Conservation (phyloP, 2,797 vertebrate genomes). For the Girardinus metallicus region DNA sequence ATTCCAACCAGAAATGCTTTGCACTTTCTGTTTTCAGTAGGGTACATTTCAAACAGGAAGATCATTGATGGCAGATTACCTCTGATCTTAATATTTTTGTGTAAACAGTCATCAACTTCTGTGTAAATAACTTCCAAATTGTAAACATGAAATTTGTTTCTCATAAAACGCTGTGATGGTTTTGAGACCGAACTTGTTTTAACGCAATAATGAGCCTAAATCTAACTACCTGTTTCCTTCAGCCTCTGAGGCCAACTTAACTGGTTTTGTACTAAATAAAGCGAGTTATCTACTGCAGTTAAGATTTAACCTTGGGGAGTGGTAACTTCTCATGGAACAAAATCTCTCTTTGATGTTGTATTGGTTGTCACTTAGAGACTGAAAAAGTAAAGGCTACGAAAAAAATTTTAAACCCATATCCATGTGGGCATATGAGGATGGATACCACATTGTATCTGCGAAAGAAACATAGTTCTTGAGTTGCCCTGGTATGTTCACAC, state of each 20-base stretch:
- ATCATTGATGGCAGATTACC: neutral
- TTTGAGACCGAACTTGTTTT: neutral
- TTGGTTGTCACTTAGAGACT: neutral
- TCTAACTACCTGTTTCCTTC: neutral
- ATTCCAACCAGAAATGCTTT: neutral
- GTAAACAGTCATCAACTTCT: neutral
- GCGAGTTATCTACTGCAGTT: neutral
- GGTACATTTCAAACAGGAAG: neutral
- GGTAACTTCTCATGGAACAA: neutral
- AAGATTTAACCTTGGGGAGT: neutral
- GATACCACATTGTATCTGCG: neutral
- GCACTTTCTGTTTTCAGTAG: neutral
- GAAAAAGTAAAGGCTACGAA: neutral
- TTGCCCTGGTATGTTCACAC: neutral
- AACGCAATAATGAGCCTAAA: neutral
- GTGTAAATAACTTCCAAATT: neutral
- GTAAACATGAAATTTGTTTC: neutral
- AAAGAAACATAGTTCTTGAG: neutral
- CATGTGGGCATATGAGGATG: neutral
- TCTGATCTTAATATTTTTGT: neutral
- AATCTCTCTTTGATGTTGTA: neutral
- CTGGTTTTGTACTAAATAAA: conserved; percentile 5
- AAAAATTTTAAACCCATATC: neutral
- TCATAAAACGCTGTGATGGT: neutral
- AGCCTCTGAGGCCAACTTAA: neutral